Conservation (phyloP, 2,113 vertebrate species). For the Pundamilia nyererei region DNA sequence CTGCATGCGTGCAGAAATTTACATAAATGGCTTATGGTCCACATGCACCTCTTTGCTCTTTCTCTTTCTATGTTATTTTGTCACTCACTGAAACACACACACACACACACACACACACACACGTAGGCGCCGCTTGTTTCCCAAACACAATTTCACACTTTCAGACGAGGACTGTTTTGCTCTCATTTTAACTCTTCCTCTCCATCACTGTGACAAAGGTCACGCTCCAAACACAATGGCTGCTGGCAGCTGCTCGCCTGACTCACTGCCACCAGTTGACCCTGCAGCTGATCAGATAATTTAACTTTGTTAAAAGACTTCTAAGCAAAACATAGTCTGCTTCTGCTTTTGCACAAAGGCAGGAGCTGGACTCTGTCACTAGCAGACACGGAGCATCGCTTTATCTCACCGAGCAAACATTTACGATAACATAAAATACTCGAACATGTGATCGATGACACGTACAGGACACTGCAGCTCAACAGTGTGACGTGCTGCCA, state of each 20-base stretch:
- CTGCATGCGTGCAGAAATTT: not conserved
- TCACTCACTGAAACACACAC: not conserved
- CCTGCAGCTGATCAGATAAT: not conserved
- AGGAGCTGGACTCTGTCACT: not conserved
- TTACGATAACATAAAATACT: not conserved
- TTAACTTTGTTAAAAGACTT: conserved; percentile 5
- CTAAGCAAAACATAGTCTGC: conserved; percentile 1
- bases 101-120: not conserved
- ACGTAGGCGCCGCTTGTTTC: not conserved
- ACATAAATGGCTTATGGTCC: not conserved
- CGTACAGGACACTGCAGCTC: not conserved
- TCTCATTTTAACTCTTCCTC: conserved; percentile 2
- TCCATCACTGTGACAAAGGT: conserved; percentile 40
- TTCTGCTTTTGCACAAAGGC: conserved; percentile 13
- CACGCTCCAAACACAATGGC: conserved; percentile 43
- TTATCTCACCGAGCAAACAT: not conserved
- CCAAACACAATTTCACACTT: not conserved
- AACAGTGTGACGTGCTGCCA: not conserved
- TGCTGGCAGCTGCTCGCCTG: conserved; percentile 44
- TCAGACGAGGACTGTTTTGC: conserved; percentile 12
- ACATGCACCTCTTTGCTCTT: not conserved
- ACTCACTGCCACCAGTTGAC: conserved; percentile 43
- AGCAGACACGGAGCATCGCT: not conserved
- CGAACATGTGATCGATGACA: not conserved
- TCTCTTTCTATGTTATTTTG: not conserved